Conservation (phyloP, 2,113 vertebrate species). For the Larimichthys polyactis region DNA sequence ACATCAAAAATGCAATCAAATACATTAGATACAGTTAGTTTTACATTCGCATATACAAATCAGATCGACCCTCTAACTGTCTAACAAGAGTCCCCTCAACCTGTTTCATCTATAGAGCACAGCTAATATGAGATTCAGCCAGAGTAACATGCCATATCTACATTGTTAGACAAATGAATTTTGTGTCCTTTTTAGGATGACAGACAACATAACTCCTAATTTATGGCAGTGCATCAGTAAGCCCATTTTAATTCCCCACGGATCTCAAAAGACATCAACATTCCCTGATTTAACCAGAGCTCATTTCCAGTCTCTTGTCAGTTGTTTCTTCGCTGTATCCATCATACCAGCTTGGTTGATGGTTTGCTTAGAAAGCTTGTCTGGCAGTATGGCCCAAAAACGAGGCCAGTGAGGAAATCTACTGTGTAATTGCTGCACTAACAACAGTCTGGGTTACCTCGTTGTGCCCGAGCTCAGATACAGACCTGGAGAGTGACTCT, state of each 20-base stretch:
- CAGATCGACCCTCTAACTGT: neutral
- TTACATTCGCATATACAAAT: no score
- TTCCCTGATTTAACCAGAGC: neutral
- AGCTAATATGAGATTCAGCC: neutral
- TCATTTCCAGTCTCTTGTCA: neutral
- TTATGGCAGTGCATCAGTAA: neutral
- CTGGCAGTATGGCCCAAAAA: constrained; percentile 39
- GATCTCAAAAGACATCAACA: neutral
- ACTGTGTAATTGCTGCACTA: constrained; percentile 63
- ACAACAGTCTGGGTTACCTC: constrained; percentile 30
- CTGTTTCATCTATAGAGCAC: neutral
- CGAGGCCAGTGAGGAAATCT: constrained; percentile 54
- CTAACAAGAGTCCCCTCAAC: neutral
- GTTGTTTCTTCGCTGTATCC: constrained; percentile 6
- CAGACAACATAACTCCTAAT: neutral
- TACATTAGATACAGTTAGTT: no score
- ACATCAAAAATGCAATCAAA: neutral
- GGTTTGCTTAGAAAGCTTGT: constrained; percentile 32
- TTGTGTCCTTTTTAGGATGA: neutral
- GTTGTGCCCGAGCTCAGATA: constrained; percentile 54
- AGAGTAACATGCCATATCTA: neutral
- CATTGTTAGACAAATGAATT: neutral
- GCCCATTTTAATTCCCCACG: neutral
- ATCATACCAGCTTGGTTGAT: constrained; percentile 24
- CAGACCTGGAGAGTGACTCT: constrained; percentile 37